These are phyloP conservation scores for Amia ocellicauda DNA, from an alignment of 2,113 vertebrate genomes.

Conservation along the genomic window DNA sequence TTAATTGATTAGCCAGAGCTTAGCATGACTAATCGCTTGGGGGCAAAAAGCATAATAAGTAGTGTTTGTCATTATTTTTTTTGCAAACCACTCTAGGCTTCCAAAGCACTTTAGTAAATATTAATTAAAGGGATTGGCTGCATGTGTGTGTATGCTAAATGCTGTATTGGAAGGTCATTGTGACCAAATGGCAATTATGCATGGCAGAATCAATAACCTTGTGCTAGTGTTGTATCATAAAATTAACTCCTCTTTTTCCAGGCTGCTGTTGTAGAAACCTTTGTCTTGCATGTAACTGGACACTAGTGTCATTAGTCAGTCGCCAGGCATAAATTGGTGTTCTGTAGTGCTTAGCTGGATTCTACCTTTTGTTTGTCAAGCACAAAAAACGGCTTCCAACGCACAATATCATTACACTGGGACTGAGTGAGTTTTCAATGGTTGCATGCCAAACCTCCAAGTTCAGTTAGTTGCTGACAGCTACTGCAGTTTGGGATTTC, in stretches of 20 bases:
- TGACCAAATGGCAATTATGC: conserved; percentile 35
- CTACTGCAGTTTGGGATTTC: conserved; percentile 25
- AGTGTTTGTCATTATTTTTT: conserved; percentile 34
- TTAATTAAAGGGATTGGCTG: conserved; percentile 35
- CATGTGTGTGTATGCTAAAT: conserved; percentile 14
- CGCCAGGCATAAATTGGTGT: neutral
- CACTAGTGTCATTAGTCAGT: neutral
- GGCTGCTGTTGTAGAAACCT: neutral
- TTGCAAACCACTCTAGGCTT: conserved; percentile 37
- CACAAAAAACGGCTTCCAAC: too few relatives aligned
- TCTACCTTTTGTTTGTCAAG: neutral
- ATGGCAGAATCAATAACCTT: conserved; percentile 30
- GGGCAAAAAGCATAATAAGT: conserved; percentile 34
- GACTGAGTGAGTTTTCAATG: neutral
- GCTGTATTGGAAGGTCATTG: conserved; percentile 30
- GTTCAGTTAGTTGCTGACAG: conserved; percentile 8
- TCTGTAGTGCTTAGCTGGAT: neutral
- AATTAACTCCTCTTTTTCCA: neutral
- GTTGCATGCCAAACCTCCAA: neutral
- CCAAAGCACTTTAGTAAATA: conserved; percentile 47
- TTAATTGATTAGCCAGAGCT: conserved; percentile 55
- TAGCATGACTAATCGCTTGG: conserved; percentile 35
- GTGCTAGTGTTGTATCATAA: conserved; percentile 15
- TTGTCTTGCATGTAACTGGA: neutral
- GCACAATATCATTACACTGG: too few relatives aligned